Base-by-base conservation (phyloP, 2,888 invertebrate species). In the Cheilosia soror region DNA sequence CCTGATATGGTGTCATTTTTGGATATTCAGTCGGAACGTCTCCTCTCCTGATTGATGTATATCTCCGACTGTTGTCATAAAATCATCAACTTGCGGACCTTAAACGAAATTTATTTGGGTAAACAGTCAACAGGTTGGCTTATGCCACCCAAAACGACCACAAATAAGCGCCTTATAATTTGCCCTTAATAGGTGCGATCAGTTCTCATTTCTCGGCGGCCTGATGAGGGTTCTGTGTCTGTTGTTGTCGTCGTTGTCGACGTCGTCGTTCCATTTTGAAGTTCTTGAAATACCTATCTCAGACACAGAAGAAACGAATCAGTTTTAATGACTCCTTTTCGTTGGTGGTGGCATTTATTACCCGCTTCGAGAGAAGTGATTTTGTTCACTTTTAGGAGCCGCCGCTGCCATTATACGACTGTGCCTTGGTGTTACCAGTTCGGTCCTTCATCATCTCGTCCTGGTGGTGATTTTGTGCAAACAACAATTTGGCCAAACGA, bases 91-190 rank as follows among this genome's bases (percentile, higher is more conserved):
- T 20, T 33, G 55, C 29, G 25, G 31, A 5, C 37, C 53, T 15
- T 66, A 60, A 72, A 62, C 33, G 11, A 72, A 55, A 77, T 68
- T 71, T 53, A 77, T 65, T 60, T 76, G 65, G 72, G 40, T 66
- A 78, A 77, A 58, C 60, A 76, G 31, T 66, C 72, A 47, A 37
- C 66, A 68, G 63, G 66, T 73, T 75, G 40, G 15, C 63, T 53
- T 65, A 79, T 75, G 68, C 79, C 83, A 79, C 79, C 62, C 83
- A 79, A 73, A 73, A 73, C 15, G 68, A 73, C 79, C 72, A 27
- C 42, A 78, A 83, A 37, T 65, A 79, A 83, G 83, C 83, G 79
- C 83, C 83, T 84, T 79, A 83, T 83, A 83, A 83, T 82, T 83
- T 73, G 47, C 57, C 57, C 72, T 75, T 79, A 84, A 84, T 73